Evolutionary conservation across 1,140 invertebrate genomes (phyloP), one percentile per base, ranked within the genome.

Genomic region (Mactra quadrangularis): DNA sequence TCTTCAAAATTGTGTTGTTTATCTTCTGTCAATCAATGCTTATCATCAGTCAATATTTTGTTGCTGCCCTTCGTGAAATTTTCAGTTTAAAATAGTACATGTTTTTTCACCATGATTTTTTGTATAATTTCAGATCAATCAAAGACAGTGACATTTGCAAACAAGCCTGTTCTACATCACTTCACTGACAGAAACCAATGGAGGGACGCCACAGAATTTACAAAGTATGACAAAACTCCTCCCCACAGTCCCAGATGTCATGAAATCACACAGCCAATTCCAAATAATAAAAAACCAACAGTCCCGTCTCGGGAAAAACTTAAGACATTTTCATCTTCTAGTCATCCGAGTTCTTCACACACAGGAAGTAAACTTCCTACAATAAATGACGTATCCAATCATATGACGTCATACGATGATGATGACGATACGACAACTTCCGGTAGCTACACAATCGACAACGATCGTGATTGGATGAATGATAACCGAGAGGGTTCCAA

Each of bases 391-490:
- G 57, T 2, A 57, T 22, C 55, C 0, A 82, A 27, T 55, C 59
- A 64, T 62, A 66, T 74, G 79, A 82, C 70, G 71, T 82, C 79
- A 66, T 82, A 82, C 66, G 79, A 82, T 55, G 79, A 82, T 11
- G 79, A 82, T 62, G 79, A 82, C 70, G 79, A 82, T n/a, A 82
- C 79, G 0, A 82, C 79, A 35, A 82, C 79, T 27, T 82, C 79
- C 29, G 79, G 79, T 17, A 82, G 79, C 35, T 82, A 82, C 50
- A 82, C 79, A 35, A 82, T 82, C 31, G 79, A 82, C 33, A 75
- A 50, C 19, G 79, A 82, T 55, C 57, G 45, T 76, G 79, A 82
- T 74, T 82, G 79, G 70, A 60, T 66, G 60, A 82, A 75, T 27
- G 79, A 82, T 3, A 35, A 55, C 6, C 78, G 59, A 7, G 15